Percentiles rank a stretch among this genome's conserved stretches.
phyloP scores from a whole-genome alignment of 2,113 vertebrate genomes.

The Anhinga rufa region DNA sequence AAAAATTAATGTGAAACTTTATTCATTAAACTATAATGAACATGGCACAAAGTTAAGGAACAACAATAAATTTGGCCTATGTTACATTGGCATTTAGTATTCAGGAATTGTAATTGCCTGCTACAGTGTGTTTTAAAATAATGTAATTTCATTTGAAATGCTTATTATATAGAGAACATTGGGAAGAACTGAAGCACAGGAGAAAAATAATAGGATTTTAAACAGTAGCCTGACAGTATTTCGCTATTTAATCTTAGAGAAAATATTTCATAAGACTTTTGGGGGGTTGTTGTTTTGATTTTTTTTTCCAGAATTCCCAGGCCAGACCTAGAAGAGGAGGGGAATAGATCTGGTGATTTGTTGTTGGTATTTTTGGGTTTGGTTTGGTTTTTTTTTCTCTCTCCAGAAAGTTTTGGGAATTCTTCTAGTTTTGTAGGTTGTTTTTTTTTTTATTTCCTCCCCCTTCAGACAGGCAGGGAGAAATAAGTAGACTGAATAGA shows the following conservation, averaged over 20 bases:
- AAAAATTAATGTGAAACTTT: conserved; percentile 48
- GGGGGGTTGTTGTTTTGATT: not conserved
- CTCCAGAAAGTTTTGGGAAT: not conserved
- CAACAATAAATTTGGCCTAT: conserved; percentile 38
- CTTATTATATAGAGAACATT: conserved; percentile 38
- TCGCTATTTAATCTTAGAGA: not conserved
- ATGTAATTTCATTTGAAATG: conserved; percentile 49
- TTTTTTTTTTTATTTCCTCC: not conserved
- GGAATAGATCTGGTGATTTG: not conserved
- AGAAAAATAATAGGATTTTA: conserved; percentile 44
- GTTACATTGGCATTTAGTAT: conserved; percentile 44
- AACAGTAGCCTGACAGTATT: conserved; percentile 2
- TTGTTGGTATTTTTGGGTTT: too few species aligned
- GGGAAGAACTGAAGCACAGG: conserved; percentile 38
- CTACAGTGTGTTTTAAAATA: conserved; percentile 50
- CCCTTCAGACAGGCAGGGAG: not conserved
- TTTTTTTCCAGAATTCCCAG: not conserved
- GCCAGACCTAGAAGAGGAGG: not conserved
- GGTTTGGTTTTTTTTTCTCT: not conserved
- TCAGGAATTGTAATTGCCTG: conserved; percentile 46
- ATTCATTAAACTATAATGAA: conserved; percentile 58
- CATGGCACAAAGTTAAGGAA: conserved; percentile 33
- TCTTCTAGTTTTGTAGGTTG: not conserved
- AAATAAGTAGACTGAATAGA: not conserved
- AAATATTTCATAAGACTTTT: not conserved